A percentile compares a stretch with the other conserved stretches of the same genome.
These are phyloP conservation scores for Atractosteus spatula DNA, from an alignment of 2,113 vertebrate species.

Conservation along the genomic window DNA sequence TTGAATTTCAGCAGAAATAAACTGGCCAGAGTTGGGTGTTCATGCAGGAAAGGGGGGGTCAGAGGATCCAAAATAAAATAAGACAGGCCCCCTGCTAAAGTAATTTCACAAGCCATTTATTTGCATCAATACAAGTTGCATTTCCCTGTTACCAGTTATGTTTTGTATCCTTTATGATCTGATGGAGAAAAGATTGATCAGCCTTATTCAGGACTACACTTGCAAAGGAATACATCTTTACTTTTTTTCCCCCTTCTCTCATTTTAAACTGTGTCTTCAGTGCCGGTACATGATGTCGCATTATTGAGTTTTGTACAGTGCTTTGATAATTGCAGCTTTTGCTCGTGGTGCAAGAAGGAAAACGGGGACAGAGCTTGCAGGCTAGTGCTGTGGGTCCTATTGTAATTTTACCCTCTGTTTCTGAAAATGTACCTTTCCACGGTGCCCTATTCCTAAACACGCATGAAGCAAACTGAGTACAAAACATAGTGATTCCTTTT, in stretches of 20 bases:
- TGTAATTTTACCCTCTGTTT: background rate
- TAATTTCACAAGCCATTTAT: conserved; percentile 25
- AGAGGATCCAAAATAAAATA: too few relatives aligned
- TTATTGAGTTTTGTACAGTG: conserved; percentile 15
- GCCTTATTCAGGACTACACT: background rate
- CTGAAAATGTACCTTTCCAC: conserved; percentile 12
- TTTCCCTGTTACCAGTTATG: conserved; percentile 1
- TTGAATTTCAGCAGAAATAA: too few relatives aligned
- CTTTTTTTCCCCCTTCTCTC: background rate
- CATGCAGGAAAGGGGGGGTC: too few relatives aligned
- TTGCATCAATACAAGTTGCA: conserved; percentile 32
- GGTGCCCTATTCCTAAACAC: background rate
- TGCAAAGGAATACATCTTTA: background rate
- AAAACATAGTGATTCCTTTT: background rate
- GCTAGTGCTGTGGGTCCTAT: background rate
- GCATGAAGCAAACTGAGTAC: conserved; percentile 4
- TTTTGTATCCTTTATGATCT: too few relatives aligned
- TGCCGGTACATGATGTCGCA: background rate
- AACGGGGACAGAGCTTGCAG: background rate
- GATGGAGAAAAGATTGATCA: background rate
- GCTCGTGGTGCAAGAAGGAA: background rate
- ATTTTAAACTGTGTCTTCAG: background rate
- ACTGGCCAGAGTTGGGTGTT: too few relatives aligned
- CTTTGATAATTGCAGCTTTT: conserved; percentile 7
- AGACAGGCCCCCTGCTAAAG: background rate